Percentiles rank a stretch among this genome's conserved stretches.
Conservation (phyloP, 2,113 vertebrate genomes). For the Herpetotheres cachinnans region DNA sequence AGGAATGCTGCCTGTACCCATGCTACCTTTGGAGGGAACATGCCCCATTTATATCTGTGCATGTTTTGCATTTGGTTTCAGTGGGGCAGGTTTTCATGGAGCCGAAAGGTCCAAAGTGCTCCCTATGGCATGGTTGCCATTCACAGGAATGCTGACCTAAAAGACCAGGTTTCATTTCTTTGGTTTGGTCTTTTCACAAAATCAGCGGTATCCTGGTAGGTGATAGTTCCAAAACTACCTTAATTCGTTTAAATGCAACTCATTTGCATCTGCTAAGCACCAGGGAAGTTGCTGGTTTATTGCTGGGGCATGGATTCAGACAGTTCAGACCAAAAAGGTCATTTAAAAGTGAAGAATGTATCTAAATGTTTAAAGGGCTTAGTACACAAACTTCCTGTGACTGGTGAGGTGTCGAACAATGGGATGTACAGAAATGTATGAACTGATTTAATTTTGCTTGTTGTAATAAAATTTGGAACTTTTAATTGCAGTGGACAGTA, state of each 20-base stretch:
- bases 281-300: background rate
- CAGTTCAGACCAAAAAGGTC: background rate
- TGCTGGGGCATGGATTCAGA: background rate
- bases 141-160: background rate
- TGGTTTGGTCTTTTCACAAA: background rate
- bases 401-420: background rate
- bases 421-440: background rate
- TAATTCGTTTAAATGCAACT: background rate
- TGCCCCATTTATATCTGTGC: accelerated
- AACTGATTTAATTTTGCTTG: background rate
- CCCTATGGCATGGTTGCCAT: background rate
- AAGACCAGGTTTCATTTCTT: background rate
- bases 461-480: background rate
- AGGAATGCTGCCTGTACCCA: background rate
- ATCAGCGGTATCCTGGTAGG: background rate
- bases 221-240: background rate
- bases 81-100: background rate
- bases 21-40: background rate
- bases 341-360: background rate
- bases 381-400: background rate
- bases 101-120: background rate
- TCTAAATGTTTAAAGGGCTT: background rate
- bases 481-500: background rate
- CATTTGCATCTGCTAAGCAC: background rate
- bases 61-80: background rate